Evolutionary conservation across 2,888 invertebrate genomes (phyloP).

Genomic region (Drosophila lacicola): DNA sequence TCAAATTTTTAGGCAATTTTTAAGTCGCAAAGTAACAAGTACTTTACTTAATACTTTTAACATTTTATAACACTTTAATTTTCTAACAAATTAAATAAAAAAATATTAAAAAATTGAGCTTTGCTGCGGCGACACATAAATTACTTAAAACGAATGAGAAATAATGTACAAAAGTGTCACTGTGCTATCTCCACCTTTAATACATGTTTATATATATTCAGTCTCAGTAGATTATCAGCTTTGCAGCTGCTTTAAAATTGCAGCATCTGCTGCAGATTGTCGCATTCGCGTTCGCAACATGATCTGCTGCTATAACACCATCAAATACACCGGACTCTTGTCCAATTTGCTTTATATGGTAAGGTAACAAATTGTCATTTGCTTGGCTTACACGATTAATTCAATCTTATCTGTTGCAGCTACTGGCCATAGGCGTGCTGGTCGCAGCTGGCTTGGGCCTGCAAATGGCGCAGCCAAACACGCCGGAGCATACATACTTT

Average conservation of each 20-base stretch:
- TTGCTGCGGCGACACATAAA: no score
- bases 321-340: slow-evolving; percentile 75
- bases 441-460: slow-evolving; percentile 69
- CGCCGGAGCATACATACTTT: slow-evolving; percentile 79
- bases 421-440: slow-evolving; percentile 74
- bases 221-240: slow-evolving; percentile 52
- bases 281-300: slow-evolving; percentile 60
- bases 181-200: slow-evolving; percentile 14
- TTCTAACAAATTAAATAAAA: no score
- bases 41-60: slow-evolving; percentile 63
- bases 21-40: slow-evolving; percentile 39
- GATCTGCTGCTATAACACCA: slow-evolving; percentile 73
- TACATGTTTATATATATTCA: slow-evolving; percentile 1
- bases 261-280: slow-evolving; percentile 33
- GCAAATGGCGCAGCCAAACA: slow-evolving; percentile 73
- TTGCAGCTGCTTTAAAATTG: slow-evolving; percentile 56
- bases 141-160: slow-evolving; percentile 34
- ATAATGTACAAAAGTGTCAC: slow-evolving; percentile 16
- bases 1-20: slow-evolving; percentile 60
- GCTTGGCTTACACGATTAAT: not conserved
- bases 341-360: slow-evolving; percentile 79
- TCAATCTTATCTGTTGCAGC: slow-evolving; percentile 37
- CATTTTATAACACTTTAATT: slow-evolving; percentile 49
- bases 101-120: no score
- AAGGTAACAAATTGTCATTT: slow-evolving; percentile 20